A percentile compares a stretch with the other conserved stretches of the same genome.
phyloP scores from a whole-genome alignment of 2,797 vertebrate genomes.

The Poecile montanus region DNA sequence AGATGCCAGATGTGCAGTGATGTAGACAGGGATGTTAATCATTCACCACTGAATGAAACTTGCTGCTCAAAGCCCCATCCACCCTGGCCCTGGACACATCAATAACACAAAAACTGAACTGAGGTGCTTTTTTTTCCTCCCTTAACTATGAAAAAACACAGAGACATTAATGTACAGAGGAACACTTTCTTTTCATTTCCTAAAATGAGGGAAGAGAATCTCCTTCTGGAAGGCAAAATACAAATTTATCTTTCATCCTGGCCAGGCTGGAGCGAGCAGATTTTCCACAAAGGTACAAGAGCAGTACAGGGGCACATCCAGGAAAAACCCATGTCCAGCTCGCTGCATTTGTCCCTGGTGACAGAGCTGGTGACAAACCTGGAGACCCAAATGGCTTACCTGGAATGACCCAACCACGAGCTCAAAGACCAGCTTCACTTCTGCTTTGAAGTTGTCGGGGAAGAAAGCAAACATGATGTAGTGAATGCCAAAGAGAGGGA shows the following conservation, averaged over 20 bases:
- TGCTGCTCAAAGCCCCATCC: background rate
- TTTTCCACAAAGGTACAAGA: background rate
- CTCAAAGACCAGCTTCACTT: slow-evolving; percentile 89
- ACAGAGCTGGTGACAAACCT: background rate
- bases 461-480: slow-evolving; percentile 95
- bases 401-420: slow-evolving; percentile 94
- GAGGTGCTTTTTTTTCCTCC: background rate
- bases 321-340: background rate
- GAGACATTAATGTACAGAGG: rapidly evolving
- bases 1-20: background rate
- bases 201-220: background rate
- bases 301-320: background rate
- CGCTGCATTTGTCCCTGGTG: rapidly evolving
- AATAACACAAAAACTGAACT: background rate
- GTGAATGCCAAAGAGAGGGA: slow-evolving; percentile 95
- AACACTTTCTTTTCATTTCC: background rate
- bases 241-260: background rate
- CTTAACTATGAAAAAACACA: background rate
- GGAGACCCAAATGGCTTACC: slow-evolving; percentile 75
- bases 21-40: background rate
- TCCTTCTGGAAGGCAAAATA: background rate
- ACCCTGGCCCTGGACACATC: background rate
- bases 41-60: background rate
- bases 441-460: slow-evolving; percentile 87
- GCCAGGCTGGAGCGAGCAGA: background rate